These are phyloP conservation scores for Nansenia antarctica DNA, from an alignment of 2,113 vertebrate genomes.

Conservation along the genomic window DNA sequence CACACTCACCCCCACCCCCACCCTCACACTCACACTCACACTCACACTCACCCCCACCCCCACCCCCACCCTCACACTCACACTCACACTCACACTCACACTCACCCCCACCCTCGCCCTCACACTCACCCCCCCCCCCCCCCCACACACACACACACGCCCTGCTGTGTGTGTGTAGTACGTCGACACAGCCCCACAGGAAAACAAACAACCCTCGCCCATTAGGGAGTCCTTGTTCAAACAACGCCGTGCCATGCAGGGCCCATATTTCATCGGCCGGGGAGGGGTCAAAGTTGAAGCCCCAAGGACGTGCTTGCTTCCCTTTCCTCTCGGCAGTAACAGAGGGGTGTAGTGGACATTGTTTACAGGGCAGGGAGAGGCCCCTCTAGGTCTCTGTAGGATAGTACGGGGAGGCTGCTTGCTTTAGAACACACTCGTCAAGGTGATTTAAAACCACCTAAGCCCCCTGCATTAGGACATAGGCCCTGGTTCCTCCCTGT, in stretches of 20 bases:
- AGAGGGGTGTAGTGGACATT: conserved; percentile 51
- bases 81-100: conserved; percentile 12
- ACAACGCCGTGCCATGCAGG: conserved; percentile 52
- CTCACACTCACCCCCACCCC: too few species aligned
- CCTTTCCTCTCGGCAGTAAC: conserved; percentile 53
- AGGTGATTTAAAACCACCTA: conserved; percentile 69
- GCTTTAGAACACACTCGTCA: conserved; percentile 56
- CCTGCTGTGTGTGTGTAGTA: too few species aligned
- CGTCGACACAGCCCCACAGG: conserved; percentile 1
- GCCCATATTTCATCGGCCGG: conserved; percentile 54
- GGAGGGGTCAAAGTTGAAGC: conserved; percentile 67
- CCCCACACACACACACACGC: neutral
- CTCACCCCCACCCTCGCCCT: neutral
- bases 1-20: conserved; percentile 2
- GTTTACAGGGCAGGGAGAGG: conserved; percentile 51
- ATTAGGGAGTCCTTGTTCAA: conserved; percentile 60
- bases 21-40: neutral
- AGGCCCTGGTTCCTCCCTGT: conserved; percentile 20
- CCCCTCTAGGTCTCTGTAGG: conserved; percentile 47
- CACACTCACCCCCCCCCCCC: neutral
- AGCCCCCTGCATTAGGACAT: conserved; percentile 39
- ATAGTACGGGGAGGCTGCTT: conserved; percentile 37
- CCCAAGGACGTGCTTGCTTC: conserved; percentile 65
- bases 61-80: too few species aligned
- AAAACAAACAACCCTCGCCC: conserved; percentile 31